Percentiles rank a stretch among this genome's conserved stretches.
phyloP scores from a whole-genome alignment of 2,113 vertebrate genomes.

The Menura novaehollandiae region DNA sequence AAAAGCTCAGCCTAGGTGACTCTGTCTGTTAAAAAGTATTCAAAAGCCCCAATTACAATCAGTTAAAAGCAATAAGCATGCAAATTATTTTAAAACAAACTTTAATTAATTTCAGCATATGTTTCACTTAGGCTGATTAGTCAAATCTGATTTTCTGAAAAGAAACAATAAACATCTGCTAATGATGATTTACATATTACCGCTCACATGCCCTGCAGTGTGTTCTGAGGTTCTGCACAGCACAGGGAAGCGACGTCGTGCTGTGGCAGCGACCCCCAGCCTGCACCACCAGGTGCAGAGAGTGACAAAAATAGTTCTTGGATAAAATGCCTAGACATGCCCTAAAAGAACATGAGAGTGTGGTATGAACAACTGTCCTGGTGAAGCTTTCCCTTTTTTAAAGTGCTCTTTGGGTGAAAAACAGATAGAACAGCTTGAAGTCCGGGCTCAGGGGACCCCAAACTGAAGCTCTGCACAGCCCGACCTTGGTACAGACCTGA shows the following conservation, averaged over 20 bases:
- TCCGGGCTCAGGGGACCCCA: not conserved
- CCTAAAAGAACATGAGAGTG: not conserved
- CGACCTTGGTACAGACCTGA: not conserved
- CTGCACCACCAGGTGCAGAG: not conserved
- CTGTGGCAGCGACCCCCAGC: not conserved
- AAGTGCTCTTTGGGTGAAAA: not conserved
- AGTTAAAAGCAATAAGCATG: conserved; percentile 60
- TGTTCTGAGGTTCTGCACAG: not conserved
- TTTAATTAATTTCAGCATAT: conserved; percentile 70
- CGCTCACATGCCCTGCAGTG: conserved; percentile 1
- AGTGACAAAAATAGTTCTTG: not conserved
- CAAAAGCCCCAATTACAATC: conserved; percentile 43
- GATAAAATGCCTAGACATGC: not conserved
- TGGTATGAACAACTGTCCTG: not conserved
- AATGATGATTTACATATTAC: conserved; percentile 64
- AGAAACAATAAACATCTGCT: conserved; percentile 68
- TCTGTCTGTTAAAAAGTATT: conserved; percentile 33
- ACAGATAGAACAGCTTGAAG: not conserved
- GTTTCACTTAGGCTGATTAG: conserved; percentile 62
- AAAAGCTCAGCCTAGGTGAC: conserved; percentile 27
- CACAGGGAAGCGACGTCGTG: not conserved
- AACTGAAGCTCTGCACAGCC: not conserved
- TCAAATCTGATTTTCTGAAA: conserved; percentile 64
- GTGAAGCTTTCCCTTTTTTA: not conserved
- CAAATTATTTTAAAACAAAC: conserved; percentile 68